Conservation (phyloP, 2,888 invertebrate species). For the Suillia variegata region DNA sequence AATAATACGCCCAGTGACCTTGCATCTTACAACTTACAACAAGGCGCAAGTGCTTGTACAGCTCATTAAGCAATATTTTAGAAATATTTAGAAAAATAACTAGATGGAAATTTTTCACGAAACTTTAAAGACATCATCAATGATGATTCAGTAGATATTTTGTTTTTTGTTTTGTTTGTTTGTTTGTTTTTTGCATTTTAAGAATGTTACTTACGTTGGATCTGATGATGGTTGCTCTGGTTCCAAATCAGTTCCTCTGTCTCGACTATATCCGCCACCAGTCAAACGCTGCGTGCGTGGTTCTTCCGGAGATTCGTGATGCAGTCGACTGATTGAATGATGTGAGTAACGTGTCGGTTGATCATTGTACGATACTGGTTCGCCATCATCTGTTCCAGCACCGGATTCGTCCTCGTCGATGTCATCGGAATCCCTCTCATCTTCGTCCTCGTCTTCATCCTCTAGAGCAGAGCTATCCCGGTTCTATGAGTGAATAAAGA, state of each 20-base stretch:
- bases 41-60: too few species aligned
- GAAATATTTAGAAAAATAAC: too few species aligned
- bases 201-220: slow-evolving; percentile 57
- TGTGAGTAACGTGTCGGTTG: slow-evolving; percentile 55
- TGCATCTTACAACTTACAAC: too few species aligned
- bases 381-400: slow-evolving; percentile 43
- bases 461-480: slow-evolving; percentile 46
- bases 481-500: too few species aligned
- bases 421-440: slow-evolving; percentile 50
- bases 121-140: too few species aligned
- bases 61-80: too few species aligned
- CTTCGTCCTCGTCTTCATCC: slow-evolving; percentile 45
- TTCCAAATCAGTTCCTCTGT: slow-evolving; percentile 27
- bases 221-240: slow-evolving; percentile 52
- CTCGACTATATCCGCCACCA: slow-evolving; percentile 38
- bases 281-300: slow-evolving; percentile 55
- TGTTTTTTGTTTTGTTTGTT: too few species aligned
- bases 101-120: too few species aligned
- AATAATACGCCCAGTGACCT: too few species aligned
- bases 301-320: slow-evolving; percentile 55
- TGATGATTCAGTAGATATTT: too few species aligned
- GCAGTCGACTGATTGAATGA: slow-evolving; percentile 52
- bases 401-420: slow-evolving; percentile 46
- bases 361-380: slow-evolving; percentile 54
- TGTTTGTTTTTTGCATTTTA: too few species aligned